These are phyloP conservation scores for Halictus quadricinctus DNA, from an alignment of 2,888 invertebrate species.

Conservation along the genomic window DNA sequence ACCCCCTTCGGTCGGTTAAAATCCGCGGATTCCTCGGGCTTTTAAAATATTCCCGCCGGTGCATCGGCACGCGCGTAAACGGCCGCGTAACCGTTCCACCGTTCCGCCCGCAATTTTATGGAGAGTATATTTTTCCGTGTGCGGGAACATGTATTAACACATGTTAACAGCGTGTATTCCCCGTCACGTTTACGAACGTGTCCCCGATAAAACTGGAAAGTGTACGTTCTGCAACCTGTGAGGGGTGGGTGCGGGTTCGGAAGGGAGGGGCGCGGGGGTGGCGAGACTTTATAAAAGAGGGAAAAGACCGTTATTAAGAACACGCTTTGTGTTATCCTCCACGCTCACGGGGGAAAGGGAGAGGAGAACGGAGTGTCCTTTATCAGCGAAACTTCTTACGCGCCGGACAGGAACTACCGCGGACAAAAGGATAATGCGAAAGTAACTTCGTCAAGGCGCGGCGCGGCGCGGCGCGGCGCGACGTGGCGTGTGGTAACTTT, in stretches of 20 bases:
- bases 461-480: slow-evolving; percentile 32
- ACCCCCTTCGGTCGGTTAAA: background rate
- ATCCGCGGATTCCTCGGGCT: slow-evolving; percentile 3
- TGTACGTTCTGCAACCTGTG: background rate
- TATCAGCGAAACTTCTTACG: slow-evolving; percentile 64
- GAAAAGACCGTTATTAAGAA: slow-evolving; percentile 47
- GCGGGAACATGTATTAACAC: slow-evolving; percentile 36
- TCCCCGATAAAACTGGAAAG: slow-evolving; percentile 49
- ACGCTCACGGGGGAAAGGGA: slow-evolving; percentile 30
- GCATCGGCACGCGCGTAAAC: slow-evolving; percentile 15
- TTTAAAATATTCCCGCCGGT: slow-evolving; percentile 1
- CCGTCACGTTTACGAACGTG: slow-evolving; percentile 23
- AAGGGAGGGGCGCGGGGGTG: background rate
- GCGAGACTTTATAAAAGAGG: slow-evolving; percentile 38
- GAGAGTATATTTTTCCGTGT: slow-evolving; percentile 8
- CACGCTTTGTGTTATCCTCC: slow-evolving; percentile 50
- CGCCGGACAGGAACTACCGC: slow-evolving; percentile 55
- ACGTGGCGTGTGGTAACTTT: slow-evolving; percentile 65
- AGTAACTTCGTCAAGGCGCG: slow-evolving; percentile 67
- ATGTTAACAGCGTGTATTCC: slow-evolving; percentile 19
- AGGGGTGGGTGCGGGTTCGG: background rate
- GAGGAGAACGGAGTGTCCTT: slow-evolving; percentile 35
- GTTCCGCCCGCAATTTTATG: background rate
- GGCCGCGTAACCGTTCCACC: background rate
- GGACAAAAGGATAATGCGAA: slow-evolving; percentile 68